phyloP scores from a whole-genome alignment of 30 jellyfish, hydroid and myxozoan genomes.

The Euphysa ruthae region DNA sequence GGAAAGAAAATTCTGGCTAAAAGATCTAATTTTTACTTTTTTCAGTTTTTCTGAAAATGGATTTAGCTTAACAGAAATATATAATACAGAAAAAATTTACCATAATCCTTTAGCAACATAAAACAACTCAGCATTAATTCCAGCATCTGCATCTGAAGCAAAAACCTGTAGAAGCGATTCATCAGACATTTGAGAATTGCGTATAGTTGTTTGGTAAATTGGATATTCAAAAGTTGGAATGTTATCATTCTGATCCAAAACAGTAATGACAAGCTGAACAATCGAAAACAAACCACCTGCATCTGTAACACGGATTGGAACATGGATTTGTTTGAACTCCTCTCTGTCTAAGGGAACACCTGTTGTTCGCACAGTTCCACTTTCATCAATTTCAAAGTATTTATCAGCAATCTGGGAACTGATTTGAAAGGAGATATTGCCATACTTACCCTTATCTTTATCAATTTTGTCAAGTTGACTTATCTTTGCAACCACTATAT shows the following conservation, averaged over 20 bases:
- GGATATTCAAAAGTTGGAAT: constrained; percentile 82
- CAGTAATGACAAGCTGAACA: constrained; percentile 35
- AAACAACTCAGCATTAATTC: constrained; percentile 77
- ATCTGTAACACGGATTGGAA: constrained; percentile 77
- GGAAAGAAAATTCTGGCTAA: too few species aligned
- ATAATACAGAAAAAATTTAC: too few species aligned
- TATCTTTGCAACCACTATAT: background rate
- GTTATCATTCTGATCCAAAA: constrained; percentile 77
- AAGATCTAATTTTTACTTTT: too few species aligned
- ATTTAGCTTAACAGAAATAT: too few species aligned
- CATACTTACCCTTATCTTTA: constrained; percentile 18
- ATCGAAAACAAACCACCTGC: constrained; percentile 73
- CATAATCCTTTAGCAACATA: constrained; percentile 56
- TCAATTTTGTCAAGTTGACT: constrained; percentile 10
- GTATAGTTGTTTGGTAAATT: constrained; percentile 52
- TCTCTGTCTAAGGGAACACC: constrained; percentile 69
- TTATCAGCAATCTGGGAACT: background rate
- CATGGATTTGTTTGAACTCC: constrained; percentile 19
- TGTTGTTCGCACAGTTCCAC: constrained; percentile 8
- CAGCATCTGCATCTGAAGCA: constrained; percentile 75
- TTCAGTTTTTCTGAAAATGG: too few species aligned
- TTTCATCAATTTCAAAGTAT: constrained; percentile 13
- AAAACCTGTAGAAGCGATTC: constrained; percentile 47
- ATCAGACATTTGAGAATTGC: constrained; percentile 43
- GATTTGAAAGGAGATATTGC: constrained; percentile 21